Percentiles rank a stretch among this genome's conserved stretches.
Conservation (phyloP, 1,140 invertebrate genomes). For the Lamellibrachia luymesi region DNA sequence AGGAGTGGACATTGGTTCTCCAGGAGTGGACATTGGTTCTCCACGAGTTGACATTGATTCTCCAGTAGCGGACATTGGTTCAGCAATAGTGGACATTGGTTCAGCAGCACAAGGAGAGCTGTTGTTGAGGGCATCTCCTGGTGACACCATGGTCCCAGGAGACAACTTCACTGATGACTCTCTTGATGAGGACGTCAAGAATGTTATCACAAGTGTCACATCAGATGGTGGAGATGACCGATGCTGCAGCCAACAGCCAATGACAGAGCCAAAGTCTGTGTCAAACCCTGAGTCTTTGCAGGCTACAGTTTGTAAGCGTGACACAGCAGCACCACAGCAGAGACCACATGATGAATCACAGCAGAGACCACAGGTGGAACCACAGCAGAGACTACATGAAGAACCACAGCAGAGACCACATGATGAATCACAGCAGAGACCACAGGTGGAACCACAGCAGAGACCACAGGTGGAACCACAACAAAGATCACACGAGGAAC, state of each 20-base stretch:
- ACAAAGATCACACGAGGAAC: not conserved
- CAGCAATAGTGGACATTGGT: too few species aligned
- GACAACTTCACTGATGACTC: not conserved
- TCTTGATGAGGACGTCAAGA: not conserved
- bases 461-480: not conserved
- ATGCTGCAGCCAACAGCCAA: not conserved
- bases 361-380: not conserved
- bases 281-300: not conserved
- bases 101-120: too few species aligned
- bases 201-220: not conserved
- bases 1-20: too few species aligned
- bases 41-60: too few species aligned
- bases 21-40: too few species aligned
- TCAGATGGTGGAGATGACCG: not conserved
- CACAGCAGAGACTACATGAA: too few species aligned
- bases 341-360: not conserved
- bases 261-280: not conserved
- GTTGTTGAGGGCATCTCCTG: not conserved
- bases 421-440: not conserved
- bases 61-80: too few species aligned
- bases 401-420: not conserved
- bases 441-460: not conserved
- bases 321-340: not conserved
- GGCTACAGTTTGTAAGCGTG: not conserved
- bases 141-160: not conserved